phyloP scores from a whole-genome alignment of 1,140 invertebrate genomes.

The Drosophila nebulosa region DNA sequence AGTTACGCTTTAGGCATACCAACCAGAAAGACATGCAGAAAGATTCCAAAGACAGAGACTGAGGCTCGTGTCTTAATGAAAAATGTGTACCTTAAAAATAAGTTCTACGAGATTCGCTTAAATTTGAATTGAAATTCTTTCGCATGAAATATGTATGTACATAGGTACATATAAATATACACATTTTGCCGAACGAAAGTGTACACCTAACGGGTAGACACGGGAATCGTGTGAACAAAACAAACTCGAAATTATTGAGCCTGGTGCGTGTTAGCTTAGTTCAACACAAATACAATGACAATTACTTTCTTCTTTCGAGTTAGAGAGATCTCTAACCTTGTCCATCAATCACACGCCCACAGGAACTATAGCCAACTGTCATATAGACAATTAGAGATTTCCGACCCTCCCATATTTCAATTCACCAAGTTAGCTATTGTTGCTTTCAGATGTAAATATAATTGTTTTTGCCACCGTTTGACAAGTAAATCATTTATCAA shows the following conservation, averaged over 20 bases:
- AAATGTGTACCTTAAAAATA: neutral
- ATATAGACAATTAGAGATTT: constrained; percentile 31
- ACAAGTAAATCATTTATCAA: constrained; percentile 72
- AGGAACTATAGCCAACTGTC: no score
- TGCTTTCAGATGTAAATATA: constrained; percentile 56
- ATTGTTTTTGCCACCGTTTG: constrained; percentile 46
- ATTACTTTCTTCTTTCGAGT: no score
- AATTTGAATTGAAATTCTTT: neutral
- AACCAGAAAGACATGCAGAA: constrained; percentile 24
- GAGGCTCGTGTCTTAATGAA: neutral
- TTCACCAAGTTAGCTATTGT: neutral
- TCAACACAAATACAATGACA: no score
- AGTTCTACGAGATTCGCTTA: neutral
- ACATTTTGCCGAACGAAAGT: no score
- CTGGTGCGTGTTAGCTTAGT: no score
- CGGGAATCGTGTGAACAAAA: no score
- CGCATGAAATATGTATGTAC: neutral
- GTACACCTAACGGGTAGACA: no score
- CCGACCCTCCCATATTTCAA: neutral
- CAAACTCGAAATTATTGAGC: no score
- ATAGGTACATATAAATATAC: neutral
- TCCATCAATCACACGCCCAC: no score
- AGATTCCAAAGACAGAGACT: no score
- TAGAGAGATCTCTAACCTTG: no score
- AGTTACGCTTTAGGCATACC: constrained; percentile 12